Evolutionary conservation across 2,797 vertebrate genomes (phyloP), one percentile per base, ranked within the genome.

Genomic region (Pachyuromys duprasi): DNA sequence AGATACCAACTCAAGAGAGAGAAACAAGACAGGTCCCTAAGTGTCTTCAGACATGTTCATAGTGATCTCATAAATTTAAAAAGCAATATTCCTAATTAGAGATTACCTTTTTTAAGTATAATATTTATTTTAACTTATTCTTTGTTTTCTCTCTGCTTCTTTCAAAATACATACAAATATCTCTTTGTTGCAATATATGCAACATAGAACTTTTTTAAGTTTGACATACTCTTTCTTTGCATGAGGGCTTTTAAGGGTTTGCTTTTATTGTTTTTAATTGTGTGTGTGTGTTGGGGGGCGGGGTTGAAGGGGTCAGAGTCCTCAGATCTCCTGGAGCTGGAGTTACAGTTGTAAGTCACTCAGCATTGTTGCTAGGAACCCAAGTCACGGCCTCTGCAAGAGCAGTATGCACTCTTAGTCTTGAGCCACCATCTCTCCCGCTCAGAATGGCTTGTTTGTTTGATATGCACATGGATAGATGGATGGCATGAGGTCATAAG

Each of bases 71-170:
- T 53, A 81, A 89, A 31, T 70, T 31, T 49, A 55, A 62, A 78
- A 63, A 79, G 28, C 36, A 90, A 55, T 22, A 67, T 39, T 36
- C n/a, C 70, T 87, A 33, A 20, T 70, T 60, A 86, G 84, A 75
- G 24, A 33, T 62, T 42, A n/a, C 39, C 57, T 69, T 39, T 17
- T 33, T 20, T 42, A 36, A 33, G 20, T 36, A 0, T 79, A 76
- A 42, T 15, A 78, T 1, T 83, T 93, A 14, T 13, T 82, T 79
- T 93, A 62, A 80, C 33, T 90, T 83, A 75, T 33, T 79, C 82
- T 93, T 90, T 90, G 13, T 39, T 88, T 93, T 33, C 69, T 72
- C n/a, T 92, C 53, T 53, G 5, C 90, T 94, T 95, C 33, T 80
- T 91, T 93, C 20, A 86, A 45, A 63, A 28, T 91, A n/a, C 5